Percentiles rank a stretch among this genome's conserved stretches.
Conservation (phyloP, 2,113 vertebrate species). For the Neogobius melanostomus region DNA sequence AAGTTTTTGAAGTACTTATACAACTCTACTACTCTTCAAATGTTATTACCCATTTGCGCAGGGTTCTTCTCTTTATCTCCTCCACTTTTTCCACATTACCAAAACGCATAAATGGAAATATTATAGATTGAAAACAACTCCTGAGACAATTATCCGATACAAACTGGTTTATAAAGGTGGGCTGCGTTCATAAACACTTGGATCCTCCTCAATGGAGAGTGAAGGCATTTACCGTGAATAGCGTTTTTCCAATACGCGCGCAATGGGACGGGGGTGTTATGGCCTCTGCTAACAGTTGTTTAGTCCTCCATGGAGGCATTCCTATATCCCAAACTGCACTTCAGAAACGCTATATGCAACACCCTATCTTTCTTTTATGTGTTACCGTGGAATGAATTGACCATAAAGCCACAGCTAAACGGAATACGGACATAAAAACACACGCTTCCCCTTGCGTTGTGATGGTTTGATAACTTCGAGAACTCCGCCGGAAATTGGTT, state of each 20-base stretch:
- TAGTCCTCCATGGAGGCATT: slow-evolving; percentile 2
- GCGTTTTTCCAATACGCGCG: background rate
- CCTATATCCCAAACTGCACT: slow-evolving; percentile 2
- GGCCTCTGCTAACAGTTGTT: background rate
- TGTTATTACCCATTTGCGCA: background rate
- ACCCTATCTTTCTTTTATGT: background rate
- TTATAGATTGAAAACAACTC: slow-evolving; percentile 4
- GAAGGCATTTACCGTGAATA: slow-evolving; percentile 11
- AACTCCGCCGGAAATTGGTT: background rate
- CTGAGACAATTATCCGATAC: background rate
- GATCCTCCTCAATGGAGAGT: background rate
- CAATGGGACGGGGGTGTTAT: slow-evolving; percentile 11
- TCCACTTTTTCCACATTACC: background rate
- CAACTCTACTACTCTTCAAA: background rate
- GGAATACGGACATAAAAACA: background rate
- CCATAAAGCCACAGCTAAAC: slow-evolving; percentile 4
- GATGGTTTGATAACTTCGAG: background rate
- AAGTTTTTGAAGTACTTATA: background rate
- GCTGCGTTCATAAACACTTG: slow-evolving; percentile 10
- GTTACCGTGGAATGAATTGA: background rate
- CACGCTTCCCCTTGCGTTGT: background rate
- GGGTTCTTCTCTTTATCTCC: background rate
- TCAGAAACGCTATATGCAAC: slow-evolving; percentile 1
- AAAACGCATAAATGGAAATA: background rate
- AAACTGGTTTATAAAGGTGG: background rate